Percentiles rank a stretch among this genome's conserved stretches.
phyloP scores from a whole-genome alignment of 2,113 vertebrate genomes.

The Macroglossus sobrinus region DNA sequence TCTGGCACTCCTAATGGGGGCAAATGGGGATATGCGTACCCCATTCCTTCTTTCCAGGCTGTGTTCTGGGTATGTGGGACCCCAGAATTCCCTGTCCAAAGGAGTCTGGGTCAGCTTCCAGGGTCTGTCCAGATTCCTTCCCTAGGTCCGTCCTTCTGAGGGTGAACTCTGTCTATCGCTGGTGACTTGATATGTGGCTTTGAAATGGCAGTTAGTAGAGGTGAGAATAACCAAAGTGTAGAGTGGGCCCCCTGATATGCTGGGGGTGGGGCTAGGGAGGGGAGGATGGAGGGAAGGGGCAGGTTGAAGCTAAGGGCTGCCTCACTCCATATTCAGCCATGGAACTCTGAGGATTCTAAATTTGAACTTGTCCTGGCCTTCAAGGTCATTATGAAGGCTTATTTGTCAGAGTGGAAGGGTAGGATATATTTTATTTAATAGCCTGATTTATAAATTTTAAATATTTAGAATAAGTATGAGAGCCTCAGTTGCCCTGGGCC shows the following conservation, averaged over 20 bases:
- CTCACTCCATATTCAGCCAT: neutral
- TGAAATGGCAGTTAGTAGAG: neutral
- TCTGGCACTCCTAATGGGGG: neutral
- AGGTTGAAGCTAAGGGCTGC: accelerated
- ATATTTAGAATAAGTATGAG: slow-evolving; percentile 40
- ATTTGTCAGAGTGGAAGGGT: slow-evolving; percentile 54
- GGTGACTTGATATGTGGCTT: neutral
- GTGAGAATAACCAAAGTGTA: neutral
- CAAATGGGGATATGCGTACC: neutral
- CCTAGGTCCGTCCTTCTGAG: neutral
- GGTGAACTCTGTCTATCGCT: neutral
- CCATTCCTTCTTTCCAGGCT: neutral
- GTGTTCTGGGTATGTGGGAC: too few species aligned
- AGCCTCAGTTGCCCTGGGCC: neutral
- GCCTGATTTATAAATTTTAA: slow-evolving; percentile 59
- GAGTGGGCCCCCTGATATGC: neutral
- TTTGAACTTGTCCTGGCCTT: slow-evolving; percentile 37
- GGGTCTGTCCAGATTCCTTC: neutral
- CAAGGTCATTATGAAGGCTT: slow-evolving; percentile 55
- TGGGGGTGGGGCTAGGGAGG: neutral
- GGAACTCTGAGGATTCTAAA: slow-evolving; percentile 14
- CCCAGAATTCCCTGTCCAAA: neutral
- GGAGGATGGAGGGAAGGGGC: neutral
- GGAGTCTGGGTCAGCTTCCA: neutral
- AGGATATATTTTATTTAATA: slow-evolving; percentile 68